Evolutionary conservation across 2,888 invertebrate genomes (phyloP).

Genomic region (Vesta saturnalis): DNA sequence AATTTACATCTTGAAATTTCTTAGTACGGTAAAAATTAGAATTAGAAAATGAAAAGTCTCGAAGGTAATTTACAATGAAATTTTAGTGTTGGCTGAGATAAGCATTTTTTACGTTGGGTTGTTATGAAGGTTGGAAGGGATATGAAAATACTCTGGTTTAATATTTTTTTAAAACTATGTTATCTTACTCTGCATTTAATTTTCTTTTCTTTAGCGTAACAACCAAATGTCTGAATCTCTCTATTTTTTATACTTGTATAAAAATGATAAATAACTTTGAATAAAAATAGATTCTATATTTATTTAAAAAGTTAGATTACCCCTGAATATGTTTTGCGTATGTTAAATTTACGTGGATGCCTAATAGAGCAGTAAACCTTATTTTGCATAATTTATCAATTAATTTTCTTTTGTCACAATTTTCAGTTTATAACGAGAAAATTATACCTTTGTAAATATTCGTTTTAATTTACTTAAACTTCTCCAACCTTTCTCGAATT

Average conservation of each 20-base stretch:
- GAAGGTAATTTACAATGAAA: constrained; percentile 1
- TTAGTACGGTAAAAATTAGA: not conserved
- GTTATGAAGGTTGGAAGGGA: constrained; percentile 11
- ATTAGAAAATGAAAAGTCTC: not conserved
- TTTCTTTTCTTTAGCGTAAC: too few relatives aligned
- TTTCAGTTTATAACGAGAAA: not conserved
- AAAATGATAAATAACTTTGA: not conserved
- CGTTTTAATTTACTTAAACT: too few relatives aligned
- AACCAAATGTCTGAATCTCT: too few relatives aligned
- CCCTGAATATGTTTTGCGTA: too few relatives aligned
- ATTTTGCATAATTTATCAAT: not conserved
- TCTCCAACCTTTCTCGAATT: too few relatives aligned
- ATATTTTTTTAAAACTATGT: constrained; percentile 17
- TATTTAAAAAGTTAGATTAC: not conserved
- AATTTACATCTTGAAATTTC: too few relatives aligned
- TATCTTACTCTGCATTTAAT: constrained; percentile 17
- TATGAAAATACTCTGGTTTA: constrained; percentile 19
- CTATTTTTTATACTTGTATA: not conserved
- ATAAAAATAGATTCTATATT: not conserved
- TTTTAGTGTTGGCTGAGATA: constrained; percentile 10
- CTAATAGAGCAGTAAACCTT: not conserved
- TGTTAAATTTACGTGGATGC: not conserved
- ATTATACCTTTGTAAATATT: too few relatives aligned
- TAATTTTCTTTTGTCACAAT: not conserved
- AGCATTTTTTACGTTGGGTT: constrained; percentile 7